phyloP scores from a whole-genome alignment of 2,888 invertebrate genomes.

The Oithona nana region DNA sequence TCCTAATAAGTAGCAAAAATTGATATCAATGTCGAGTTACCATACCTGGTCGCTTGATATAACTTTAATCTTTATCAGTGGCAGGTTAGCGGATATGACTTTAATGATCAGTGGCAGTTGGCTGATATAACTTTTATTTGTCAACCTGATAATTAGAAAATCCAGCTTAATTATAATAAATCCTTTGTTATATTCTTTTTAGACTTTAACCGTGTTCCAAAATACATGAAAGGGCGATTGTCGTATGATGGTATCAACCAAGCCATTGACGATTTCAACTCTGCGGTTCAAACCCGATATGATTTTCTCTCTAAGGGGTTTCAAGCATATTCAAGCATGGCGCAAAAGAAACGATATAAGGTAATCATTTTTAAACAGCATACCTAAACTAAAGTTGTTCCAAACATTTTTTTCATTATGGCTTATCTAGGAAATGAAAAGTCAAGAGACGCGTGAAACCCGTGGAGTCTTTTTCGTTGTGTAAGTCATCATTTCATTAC shows the following conservation, averaged over 20 bases:
- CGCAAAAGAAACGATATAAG: not conserved
- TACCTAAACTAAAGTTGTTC: no score
- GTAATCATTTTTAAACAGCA: no score
- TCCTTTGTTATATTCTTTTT: no score
- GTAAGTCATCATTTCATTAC: no score
- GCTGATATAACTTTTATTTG: no score
- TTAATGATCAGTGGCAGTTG: no score
- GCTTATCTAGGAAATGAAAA: not conserved
- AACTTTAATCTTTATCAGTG: no score
- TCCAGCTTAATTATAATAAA: no score
- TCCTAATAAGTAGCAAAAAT: no score
- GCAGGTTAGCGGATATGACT: no score
- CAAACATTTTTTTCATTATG: not conserved
- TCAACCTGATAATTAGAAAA: no score
- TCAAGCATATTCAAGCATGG: not conserved
- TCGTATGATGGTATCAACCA: not conserved
- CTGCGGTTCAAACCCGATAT: not conserved
- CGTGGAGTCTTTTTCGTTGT: not conserved
- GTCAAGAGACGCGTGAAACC: not conserved
- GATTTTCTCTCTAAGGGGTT: not conserved
- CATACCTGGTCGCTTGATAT: no score
- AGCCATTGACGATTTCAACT: not conserved
- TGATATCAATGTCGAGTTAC: not conserved
- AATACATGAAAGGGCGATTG: constrained; percentile 7
- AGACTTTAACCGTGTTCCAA: not conserved